A percentile compares a stretch with the other conserved stretches of the same genome.
Evolutionary conservation across 2,113 vertebrate genomes (phyloP).

Genomic region (Megalops atlanticus): DNA sequence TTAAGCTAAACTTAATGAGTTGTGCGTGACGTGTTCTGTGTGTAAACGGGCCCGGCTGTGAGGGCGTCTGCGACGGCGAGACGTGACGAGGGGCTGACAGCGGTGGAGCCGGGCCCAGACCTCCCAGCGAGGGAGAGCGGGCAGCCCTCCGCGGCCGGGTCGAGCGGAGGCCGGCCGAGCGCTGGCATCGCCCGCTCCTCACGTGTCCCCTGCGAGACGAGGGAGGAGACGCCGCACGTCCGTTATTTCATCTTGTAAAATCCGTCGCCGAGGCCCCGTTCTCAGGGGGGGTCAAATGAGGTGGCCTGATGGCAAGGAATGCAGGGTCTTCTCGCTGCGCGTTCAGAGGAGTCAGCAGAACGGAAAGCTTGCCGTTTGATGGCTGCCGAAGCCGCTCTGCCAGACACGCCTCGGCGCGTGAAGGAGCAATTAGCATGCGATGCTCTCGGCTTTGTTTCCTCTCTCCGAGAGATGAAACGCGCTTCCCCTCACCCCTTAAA

Average conservation of each 20-base stretch:
- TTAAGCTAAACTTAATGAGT: not conserved
- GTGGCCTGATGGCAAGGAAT: no score
- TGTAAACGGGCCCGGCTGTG: not conserved
- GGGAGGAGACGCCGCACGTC: no score
- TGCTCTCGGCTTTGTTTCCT: not conserved
- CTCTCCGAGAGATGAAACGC: not conserved
- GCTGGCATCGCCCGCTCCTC: slow-evolving; percentile 48
- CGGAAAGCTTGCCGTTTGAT: not conserved
- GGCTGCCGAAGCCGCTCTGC: no score
- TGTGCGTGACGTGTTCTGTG: not conserved
- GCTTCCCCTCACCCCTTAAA: not conserved
- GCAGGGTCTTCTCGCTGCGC: no score
- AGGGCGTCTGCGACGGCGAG: slow-evolving; percentile 18
- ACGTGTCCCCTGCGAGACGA: no score
- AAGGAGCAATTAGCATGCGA: not conserved
- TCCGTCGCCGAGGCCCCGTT: no score
- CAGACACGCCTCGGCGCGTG: not conserved
- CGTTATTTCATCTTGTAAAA: slow-evolving; percentile 38
- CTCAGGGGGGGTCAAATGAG: no score
- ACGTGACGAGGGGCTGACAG: slow-evolving; percentile 39
- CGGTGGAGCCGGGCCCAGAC: slow-evolving; percentile 42
- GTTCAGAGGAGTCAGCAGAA: not conserved
- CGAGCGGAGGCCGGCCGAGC: slow-evolving; percentile 40
- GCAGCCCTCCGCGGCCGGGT: slow-evolving; percentile 21
- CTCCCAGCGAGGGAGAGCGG: slow-evolving; percentile 30